Conservation (phyloP, 2,888 invertebrate species). For the Atrina japonica region DNA sequence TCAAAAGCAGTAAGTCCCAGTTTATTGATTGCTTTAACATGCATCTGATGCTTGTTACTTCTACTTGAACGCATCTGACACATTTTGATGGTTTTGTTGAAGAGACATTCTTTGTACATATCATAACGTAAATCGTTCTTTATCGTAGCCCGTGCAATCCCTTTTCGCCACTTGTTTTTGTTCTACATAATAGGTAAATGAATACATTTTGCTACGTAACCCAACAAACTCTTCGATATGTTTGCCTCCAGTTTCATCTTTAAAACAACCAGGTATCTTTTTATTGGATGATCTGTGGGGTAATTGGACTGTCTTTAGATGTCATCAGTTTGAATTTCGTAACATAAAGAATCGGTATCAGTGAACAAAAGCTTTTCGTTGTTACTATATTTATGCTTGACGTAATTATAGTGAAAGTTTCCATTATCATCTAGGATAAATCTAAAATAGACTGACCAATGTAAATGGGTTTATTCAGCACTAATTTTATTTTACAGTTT, state of each 20-base stretch:
- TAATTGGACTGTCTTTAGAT: constrained; percentile 12
- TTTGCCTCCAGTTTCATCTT: constrained; percentile 13
- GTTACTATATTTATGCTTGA: constrained; percentile 19
- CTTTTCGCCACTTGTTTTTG: constrained; percentile 47
- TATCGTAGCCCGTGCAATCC: constrained; percentile 44
- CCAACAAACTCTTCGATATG: constrained; percentile 11
- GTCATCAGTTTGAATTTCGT: constrained; percentile 14
- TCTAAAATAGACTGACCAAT: constrained; percentile 23
- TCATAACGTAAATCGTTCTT: constrained; percentile 47
- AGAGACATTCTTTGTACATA: constrained; percentile 44
- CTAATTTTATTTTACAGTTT: too few species aligned
- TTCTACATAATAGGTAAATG: not conserved
- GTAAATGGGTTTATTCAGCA: not conserved
- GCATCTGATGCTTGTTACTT: constrained; percentile 46
- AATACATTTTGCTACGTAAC: constrained; percentile 14
- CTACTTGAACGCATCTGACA: constrained; percentile 42
- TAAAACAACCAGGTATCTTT: constrained; percentile 7
- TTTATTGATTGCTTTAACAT: constrained; percentile 44
- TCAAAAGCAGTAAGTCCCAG: constrained; percentile 44
- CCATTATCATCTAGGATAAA: constrained; percentile 28
- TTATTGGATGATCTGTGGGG: not conserved
- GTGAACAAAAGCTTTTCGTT: constrained; percentile 17
- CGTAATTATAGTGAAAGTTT: constrained; percentile 32
- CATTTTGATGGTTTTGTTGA: constrained; percentile 30
- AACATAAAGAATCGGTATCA: constrained; percentile 32